phyloP scores from a whole-genome alignment of 2,113 vertebrate genomes.

The Columba livia region DNA sequence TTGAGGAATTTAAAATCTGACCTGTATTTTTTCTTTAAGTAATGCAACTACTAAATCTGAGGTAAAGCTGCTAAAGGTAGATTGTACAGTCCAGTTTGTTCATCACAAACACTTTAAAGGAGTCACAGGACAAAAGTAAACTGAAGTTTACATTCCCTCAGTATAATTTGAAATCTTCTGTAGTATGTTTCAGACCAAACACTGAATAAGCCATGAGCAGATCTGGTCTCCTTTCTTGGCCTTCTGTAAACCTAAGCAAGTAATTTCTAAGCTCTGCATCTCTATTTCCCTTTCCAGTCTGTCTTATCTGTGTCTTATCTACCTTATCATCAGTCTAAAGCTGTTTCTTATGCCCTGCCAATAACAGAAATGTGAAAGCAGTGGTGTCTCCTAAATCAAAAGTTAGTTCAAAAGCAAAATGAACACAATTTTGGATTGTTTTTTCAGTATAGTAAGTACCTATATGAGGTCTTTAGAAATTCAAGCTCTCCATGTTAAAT shows the following conservation, averaged over 20 bases:
- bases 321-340: not conserved
- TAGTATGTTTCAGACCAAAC: not conserved
- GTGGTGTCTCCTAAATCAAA: not conserved
- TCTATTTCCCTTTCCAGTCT: not conserved
- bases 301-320: not conserved
- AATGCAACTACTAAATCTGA: not conserved
- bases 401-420: not conserved
- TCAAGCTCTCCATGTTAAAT: not conserved
- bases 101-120: not conserved
- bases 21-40: constrained; percentile 7
- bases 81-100: not conserved
- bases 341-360: not conserved
- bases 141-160: not conserved
- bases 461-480: not conserved
- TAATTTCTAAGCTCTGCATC: not conserved
- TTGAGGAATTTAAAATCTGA: constrained; percentile 30
- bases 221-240: not conserved
- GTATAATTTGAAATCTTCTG: not conserved
- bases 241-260: not conserved
- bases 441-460: not conserved
- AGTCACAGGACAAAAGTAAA: not conserved
- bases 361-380: not conserved
- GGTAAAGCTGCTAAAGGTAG: not conserved
- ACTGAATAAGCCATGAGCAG: not conserved
- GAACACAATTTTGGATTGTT: not conserved